These are phyloP conservation scores for Paelopatides confundens DNA, from an alignment of 53 echinoderm and acorn worm species.

Conservation along the genomic window DNA sequence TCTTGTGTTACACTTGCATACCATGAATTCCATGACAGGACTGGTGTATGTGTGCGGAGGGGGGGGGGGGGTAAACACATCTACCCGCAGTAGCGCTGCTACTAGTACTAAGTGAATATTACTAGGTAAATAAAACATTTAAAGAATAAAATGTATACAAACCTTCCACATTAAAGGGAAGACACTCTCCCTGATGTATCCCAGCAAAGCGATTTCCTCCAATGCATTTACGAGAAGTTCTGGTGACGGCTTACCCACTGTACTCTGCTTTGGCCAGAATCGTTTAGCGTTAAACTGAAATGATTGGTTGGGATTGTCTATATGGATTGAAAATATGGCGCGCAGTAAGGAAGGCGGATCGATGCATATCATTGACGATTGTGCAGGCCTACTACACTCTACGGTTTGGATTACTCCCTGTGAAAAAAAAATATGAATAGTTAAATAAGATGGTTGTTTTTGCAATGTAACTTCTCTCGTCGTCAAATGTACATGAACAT, in stretches of 20 bases:
- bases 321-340: slow-evolving; percentile 75
- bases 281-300: slow-evolving; percentile 89
- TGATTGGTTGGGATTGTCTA: slow-evolving; percentile 78
- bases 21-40: too few relatives aligned
- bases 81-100: too few relatives aligned
- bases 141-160: neutral
- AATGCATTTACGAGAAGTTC: slow-evolving; percentile 83
- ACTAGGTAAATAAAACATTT: neutral
- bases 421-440: slow-evolving; percentile 61
- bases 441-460: slow-evolving; percentile 72
- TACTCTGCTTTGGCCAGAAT: slow-evolving; percentile 88
- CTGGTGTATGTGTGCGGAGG: too few relatives aligned
- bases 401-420: slow-evolving; percentile 24
- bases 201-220: slow-evolving; percentile 87
- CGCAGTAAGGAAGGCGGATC: slow-evolving; percentile 70
- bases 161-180: slow-evolving; percentile 96
- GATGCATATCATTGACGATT: slow-evolving; percentile 49
- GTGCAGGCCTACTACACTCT: neutral
- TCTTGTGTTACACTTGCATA: too few relatives aligned
- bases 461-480: too few relatives aligned
- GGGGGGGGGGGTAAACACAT: too few relatives aligned
- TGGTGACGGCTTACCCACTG: slow-evolving; percentile 77
- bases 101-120: too few relatives aligned
- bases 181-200: slow-evolving; percentile 80
- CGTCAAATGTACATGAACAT: too few relatives aligned